These are phyloP conservation scores for Erethizon dorsatum DNA, from an alignment of 2,797 vertebrate genomes.

Conservation along the genomic window DNA sequence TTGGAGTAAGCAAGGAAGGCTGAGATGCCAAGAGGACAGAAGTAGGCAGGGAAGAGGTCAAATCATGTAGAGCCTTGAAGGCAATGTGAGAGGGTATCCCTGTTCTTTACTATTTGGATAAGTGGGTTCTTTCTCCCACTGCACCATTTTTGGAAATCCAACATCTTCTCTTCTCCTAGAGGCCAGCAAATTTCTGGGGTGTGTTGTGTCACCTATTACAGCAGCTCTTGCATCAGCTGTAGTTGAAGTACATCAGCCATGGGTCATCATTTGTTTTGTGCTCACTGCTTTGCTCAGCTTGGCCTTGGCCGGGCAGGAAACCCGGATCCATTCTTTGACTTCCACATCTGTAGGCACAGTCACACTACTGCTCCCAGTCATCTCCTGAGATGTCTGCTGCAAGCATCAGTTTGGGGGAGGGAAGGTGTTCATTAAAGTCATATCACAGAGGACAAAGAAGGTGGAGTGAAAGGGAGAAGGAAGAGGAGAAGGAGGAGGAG, in stretches of 20 bases:
- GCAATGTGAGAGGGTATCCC: accelerated
- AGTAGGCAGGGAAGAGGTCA: neutral
- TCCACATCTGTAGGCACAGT: too few relatives aligned
- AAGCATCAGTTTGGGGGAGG: neutral
- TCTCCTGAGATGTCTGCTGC: neutral
- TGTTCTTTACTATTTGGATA: neutral
- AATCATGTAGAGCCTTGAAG: neutral
- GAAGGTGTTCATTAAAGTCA: neutral
- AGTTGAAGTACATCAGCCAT: neutral
- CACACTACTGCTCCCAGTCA: neutral
- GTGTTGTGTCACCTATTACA: neutral
- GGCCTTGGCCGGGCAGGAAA: neutral
- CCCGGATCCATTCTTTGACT: neutral
- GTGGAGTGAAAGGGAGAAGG: neutral
- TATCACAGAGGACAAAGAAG: too few relatives aligned
- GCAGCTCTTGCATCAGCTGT: neutral
- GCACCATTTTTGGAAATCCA: neutral
- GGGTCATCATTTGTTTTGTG: neutral
- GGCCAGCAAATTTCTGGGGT: too few relatives aligned
- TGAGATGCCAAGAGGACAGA: neutral
- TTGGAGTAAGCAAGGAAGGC: accelerated
- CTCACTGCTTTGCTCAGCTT: neutral
- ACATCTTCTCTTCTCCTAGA: neutral
- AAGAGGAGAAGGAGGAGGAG: neutral
- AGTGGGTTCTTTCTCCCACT: neutral